Evolutionary conservation across 37 sponge, comb jelly and placozoan species (phyloP), one percentile per base, ranked within the genome.

Genomic region (Haliclona indistincta): DNA sequence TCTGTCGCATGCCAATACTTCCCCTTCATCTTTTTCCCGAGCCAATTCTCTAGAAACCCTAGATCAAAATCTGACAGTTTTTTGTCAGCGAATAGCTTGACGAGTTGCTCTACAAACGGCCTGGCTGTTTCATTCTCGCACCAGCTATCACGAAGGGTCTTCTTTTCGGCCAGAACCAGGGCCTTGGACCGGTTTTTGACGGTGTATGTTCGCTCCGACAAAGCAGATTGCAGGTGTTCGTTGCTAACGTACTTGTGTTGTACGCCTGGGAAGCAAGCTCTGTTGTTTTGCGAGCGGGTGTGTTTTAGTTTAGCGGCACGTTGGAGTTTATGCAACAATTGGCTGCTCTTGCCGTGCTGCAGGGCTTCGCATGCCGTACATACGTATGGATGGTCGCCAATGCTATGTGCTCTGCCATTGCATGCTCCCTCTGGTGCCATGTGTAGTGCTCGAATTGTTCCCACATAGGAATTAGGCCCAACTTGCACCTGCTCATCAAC

Each of bases 41-140:
- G 62, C 75, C 75, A 74, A 33, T 55, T 73, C 38, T 37, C 4
- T 54, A 73, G 28, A 37, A 73, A 73, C 7, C 13, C 2, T 11
- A 58, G 1, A 56, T 74, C 62, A 74, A 74, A 60, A 1, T 74
- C 30, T 22, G 43, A 23, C 45, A 60, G 25, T 13, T 74, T 56
- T 8, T 13, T 20, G 10, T 34, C 62, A 36, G 1, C 26, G 41
- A 74, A 36, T 2, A 60, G 17, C 15, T 1, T 2, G 3, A 58
- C 13, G 2, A 37, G n/a, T 39, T 25, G 15, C 33, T 60, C 43
- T n/a, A 56, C 4, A 36, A 58, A 58, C 4, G 41, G 75, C 13
- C 41, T 19, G 1, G 43, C 3, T 3, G 60, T 37, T 38, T 38
- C 33, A 35, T 74, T 38, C 7, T 74, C 36, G 7, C 33, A 20